phyloP scores from a whole-genome alignment of 2,888 invertebrate genomes.

The Trimorus sp. region DNA sequence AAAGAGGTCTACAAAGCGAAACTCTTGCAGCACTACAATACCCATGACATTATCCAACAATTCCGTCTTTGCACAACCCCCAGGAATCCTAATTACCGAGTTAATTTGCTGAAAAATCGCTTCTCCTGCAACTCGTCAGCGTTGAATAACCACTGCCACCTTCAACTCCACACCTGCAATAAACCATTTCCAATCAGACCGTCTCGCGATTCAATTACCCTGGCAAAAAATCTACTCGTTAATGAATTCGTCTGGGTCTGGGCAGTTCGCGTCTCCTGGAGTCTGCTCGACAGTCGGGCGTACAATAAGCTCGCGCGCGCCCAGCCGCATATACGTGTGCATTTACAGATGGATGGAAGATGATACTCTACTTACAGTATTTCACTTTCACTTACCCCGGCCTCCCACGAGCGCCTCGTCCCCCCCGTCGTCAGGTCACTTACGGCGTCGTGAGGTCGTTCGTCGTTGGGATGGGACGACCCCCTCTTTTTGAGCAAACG shows the following conservation, averaged over 20 bases:
- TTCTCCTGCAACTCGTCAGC: conserved; percentile 27
- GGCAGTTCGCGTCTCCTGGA: conserved; percentile 15
- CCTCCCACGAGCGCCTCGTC: conserved; percentile 76
- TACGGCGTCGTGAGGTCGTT: conserved; percentile 76
- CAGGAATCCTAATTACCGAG: conserved; percentile 1
- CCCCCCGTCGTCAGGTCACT: conserved; percentile 74
- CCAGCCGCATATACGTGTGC: background rate
- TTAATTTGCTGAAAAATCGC: conserved; percentile 9
- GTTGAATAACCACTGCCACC: conserved; percentile 10
- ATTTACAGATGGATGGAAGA: conserved; percentile 70
- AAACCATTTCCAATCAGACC: conserved; percentile 37
- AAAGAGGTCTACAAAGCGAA: too few relatives aligned
- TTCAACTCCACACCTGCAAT: conserved; percentile 19
- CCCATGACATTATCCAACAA: too few relatives aligned
- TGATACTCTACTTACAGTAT: conserved; percentile 79
- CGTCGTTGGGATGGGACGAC: conserved; percentile 66
- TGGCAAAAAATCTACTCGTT: conserved; percentile 30
- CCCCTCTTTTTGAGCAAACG: conserved; percentile 56
- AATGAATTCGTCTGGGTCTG: conserved; percentile 39
- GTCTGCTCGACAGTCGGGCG: background rate
- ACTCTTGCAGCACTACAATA: too few relatives aligned
- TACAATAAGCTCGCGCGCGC: conserved; percentile 38
- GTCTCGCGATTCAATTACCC: conserved; percentile 49
- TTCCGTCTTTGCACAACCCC: too few relatives aligned
- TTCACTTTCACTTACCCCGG: conserved; percentile 79